These are phyloP conservation scores for Scaptomyza reducta DNA, from an alignment of 2,888 invertebrate genomes.

Conservation along the genomic window DNA sequence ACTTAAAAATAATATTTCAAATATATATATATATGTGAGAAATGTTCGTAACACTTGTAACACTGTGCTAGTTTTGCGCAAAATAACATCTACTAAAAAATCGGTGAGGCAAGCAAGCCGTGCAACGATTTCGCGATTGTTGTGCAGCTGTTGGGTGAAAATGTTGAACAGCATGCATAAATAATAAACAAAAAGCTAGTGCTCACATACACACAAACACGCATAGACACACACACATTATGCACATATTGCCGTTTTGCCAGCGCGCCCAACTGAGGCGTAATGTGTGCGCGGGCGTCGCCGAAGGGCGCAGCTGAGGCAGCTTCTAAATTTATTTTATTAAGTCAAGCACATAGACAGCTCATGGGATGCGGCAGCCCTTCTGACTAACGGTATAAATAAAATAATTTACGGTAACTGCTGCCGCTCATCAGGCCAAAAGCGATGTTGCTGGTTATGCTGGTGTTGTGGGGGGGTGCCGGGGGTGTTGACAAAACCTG, in stretches of 20 bases:
- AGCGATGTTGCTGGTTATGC: slow-evolving; percentile 14
- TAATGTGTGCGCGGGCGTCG: slow-evolving; percentile 21
- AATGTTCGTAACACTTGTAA: slow-evolving; percentile 16
- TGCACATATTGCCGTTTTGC: slow-evolving; percentile 73
- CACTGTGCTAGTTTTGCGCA: slow-evolving; percentile 29
- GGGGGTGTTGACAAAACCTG: slow-evolving; percentile 70
- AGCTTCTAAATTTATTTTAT: slow-evolving; percentile 77
- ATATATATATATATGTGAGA: background rate
- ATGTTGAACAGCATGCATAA: slow-evolving; percentile 78
- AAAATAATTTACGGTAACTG: slow-evolving; percentile 78
- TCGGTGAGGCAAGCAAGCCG: slow-evolving; percentile 60
- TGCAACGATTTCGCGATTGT: slow-evolving; percentile 67
- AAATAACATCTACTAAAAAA: slow-evolving; percentile 31
- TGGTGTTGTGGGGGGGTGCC: slow-evolving; percentile 14
- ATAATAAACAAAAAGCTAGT: slow-evolving; percentile 71
- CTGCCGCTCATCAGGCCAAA: slow-evolving; percentile 73
- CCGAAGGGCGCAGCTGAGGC: slow-evolving; percentile 8
- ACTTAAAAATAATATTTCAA: background rate
- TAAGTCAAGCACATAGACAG: slow-evolving; percentile 78
- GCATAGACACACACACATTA: slow-evolving; percentile 37
- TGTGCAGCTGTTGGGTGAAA: slow-evolving; percentile 73
- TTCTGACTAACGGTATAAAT: slow-evolving; percentile 65
- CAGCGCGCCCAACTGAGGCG: slow-evolving; percentile 59
- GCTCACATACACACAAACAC: slow-evolving; percentile 15
- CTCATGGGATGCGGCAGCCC: slow-evolving; percentile 45